Evolutionary conservation across 2,113 vertebrate genomes (phyloP).

Genomic region (Tympanuchus pallidicinctus): DNA sequence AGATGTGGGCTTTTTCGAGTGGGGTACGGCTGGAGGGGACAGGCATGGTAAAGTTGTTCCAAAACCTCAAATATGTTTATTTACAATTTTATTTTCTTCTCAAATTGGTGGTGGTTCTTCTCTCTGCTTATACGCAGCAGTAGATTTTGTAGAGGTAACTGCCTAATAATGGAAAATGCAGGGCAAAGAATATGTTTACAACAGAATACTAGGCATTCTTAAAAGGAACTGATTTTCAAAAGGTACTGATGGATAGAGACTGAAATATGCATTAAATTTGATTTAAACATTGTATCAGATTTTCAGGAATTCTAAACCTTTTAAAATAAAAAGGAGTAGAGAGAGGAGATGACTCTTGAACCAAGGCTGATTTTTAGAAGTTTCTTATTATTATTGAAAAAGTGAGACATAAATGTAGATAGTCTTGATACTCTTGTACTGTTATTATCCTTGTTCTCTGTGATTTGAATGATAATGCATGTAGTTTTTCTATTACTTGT

Average conservation of each 20-base stretch:
- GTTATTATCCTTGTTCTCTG: background rate
- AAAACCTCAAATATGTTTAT: too few species aligned
- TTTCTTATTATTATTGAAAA: background rate
- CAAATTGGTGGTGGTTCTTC: background rate
- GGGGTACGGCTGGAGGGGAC: too few species aligned
- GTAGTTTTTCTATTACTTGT: background rate
- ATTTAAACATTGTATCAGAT: background rate
- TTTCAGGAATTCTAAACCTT: background rate
- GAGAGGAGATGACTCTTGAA: background rate
- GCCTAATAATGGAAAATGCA: background rate
- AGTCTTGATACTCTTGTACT: background rate
- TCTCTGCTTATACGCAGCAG: background rate
- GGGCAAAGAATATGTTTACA: background rate
- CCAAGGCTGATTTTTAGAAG: background rate
- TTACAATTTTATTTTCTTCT: too few species aligned
- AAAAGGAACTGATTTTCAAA: background rate
- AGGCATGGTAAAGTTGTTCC: too few species aligned
- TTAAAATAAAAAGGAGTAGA: background rate
- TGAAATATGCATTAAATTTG: background rate
- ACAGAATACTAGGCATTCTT: background rate
- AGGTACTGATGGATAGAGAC: background rate
- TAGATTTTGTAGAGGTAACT: background rate
- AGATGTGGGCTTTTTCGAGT: background rate
- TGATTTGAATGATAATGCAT: background rate
- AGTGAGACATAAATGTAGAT: background rate